Conservation (phyloP, 2,888 invertebrate species). For the Hemicrepidius hirtus region DNA sequence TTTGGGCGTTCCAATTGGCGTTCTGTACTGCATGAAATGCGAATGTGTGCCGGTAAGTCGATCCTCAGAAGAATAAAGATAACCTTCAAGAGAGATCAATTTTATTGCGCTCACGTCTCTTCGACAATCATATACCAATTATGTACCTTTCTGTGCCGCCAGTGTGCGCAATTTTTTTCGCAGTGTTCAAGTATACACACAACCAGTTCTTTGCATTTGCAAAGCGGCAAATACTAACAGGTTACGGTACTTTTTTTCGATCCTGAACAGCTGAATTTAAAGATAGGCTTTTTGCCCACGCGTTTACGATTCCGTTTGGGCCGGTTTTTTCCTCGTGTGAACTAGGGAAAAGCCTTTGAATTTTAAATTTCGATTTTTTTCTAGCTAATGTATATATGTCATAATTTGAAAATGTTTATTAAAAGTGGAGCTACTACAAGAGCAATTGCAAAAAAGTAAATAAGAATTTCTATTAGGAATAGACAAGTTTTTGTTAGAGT, state of each 20-base stretch:
- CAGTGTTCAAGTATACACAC: conserved; percentile 44
- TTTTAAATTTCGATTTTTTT: background rate
- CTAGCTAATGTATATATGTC: background rate
- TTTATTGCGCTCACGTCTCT: conserved; percentile 54
- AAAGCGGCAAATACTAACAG: conserved; percentile 53
- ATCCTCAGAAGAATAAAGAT: conserved; percentile 44
- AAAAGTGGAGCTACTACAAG: too few relatives aligned
- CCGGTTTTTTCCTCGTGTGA: background rate
- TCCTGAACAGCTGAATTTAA: conserved; percentile 37
- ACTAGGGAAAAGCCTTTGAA: conserved; percentile 11
- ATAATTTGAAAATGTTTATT: background rate
- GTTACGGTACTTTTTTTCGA: conserved; percentile 57
- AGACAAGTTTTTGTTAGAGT: conserved; percentile 22
- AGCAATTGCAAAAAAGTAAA: background rate
- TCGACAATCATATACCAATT: conserved; percentile 57
- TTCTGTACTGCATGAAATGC: conserved; percentile 96
- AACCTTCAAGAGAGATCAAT: conserved; percentile 51
- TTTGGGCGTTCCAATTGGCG: conserved; percentile 93
- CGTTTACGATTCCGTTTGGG: conserved; percentile 5
- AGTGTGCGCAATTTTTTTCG: conserved; percentile 41
- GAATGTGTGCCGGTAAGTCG: conserved; percentile 94
- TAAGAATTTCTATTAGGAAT: conserved; percentile 11
- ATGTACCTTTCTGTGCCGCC: conserved; percentile 57
- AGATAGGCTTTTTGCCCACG: conserved; percentile 32
- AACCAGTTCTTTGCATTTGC: conserved; percentile 59